Percentiles rank a stretch among this genome's conserved stretches.
phyloP scores from a whole-genome alignment of 2,888 invertebrate genomes.

The Scaptomyza parva region DNA sequence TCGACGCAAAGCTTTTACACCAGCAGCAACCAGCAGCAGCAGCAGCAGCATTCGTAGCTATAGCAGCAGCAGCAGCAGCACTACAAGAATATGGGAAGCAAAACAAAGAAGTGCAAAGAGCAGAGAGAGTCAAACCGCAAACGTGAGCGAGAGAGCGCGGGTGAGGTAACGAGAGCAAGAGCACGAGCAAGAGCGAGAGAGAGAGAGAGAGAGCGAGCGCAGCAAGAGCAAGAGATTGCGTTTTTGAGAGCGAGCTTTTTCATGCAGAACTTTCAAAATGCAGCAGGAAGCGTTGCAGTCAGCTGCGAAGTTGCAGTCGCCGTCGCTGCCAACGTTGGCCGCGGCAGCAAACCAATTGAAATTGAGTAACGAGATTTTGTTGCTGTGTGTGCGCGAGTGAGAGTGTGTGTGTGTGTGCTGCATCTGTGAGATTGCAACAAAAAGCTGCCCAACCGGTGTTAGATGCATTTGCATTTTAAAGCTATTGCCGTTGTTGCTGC shows the following conservation, averaged over 20 bases:
- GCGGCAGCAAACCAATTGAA: constrained; percentile 73
- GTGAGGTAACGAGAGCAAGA: constrained; percentile 13
- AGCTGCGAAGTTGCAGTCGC: constrained; percentile 27
- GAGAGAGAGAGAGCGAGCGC: constrained; percentile 9
- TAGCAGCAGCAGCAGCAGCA: constrained; percentile 37
- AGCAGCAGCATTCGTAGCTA: constrained; percentile 27
- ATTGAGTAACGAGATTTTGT: constrained; percentile 78
- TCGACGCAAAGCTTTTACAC: constrained; percentile 75
- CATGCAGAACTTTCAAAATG: constrained; percentile 67
- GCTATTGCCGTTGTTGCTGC: constrained; percentile 25
- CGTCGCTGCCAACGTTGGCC: constrained; percentile 13
- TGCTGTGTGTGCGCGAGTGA: constrained; percentile 5
- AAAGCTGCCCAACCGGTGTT: constrained; percentile 79
- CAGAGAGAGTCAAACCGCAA: constrained; percentile 31
- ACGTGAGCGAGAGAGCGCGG: constrained; percentile 13
- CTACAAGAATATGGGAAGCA: constrained; percentile 75
- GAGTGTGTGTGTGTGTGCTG: constrained; percentile 31
- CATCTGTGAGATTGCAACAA: constrained; percentile 63
- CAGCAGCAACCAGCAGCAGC: constrained; percentile 41
- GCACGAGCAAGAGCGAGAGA: constrained; percentile 15
- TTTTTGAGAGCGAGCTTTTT: constrained; percentile 65
- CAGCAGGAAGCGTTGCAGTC: constrained; percentile 61
- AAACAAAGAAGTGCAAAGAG: constrained; percentile 79
- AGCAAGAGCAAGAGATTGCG: constrained; percentile 11
- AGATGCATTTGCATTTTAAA: constrained; percentile 78